Base-by-base conservation (phyloP, 2,888 invertebrate species). In the Acholoe squamosa region DNA sequence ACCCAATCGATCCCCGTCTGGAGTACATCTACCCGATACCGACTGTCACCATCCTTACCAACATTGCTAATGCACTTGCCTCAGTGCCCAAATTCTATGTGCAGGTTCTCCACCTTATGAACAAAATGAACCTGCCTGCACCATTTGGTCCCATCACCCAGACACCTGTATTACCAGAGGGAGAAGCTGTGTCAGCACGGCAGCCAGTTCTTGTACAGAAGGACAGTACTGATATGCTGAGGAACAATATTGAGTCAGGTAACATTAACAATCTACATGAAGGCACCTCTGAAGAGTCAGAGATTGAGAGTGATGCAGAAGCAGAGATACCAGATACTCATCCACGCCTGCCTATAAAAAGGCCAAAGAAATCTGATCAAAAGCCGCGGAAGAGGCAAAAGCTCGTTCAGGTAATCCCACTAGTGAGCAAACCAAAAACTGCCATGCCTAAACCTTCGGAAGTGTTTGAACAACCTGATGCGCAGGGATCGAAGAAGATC, bases 71-170 rank as follows among this genome's bases (percentile, higher is more conserved):
- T 95, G 97, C 97, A 43, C 96, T 99, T 91, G 97, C 97, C 90
- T 97, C 97, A 25, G 97, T 98, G 93, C 97, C 98, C 90, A 97
- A 97, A 93, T 98, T 99, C 95, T 99, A 99, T 95, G 97, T 97
- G 0, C 97, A 97, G 89, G 95, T 97, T 16, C 95, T 99, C 84
- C 99, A 99, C 96, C 96, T 99, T 89, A 99, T 99, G 99, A 99
- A 99, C 95, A 98, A 98, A 96, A 98, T 99, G 98, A 98, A 98
- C 95, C 96, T 99, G 88, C 97, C 98, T 28, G 97, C 97, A 77
- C 99, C 99, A 0, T 99, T 99, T 96, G 97, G 96, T 0, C 92
- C 94, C 28, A 90, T 92, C 25, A 93, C 92, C 14, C 84, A 90
- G 14, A 91, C 91, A 19, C 93, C 93, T 14, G 91, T 92, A 0